A percentile compares a stretch with the other conserved stretches of the same genome.
Conservation (phyloP, 2,113 vertebrate species). For the Hemibagrus wyckioides region DNA sequence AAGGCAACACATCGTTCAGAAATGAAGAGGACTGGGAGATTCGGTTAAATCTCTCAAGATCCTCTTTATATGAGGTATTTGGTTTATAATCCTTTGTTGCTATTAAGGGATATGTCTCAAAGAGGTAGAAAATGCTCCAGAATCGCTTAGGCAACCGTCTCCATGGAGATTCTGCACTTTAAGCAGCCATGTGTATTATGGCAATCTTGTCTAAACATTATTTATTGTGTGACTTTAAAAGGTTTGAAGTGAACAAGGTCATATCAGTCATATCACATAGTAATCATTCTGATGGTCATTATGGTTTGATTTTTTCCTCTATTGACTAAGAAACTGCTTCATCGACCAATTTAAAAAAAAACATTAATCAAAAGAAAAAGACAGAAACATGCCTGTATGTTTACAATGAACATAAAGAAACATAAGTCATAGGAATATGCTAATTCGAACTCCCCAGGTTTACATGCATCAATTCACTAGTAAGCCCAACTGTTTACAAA, state of each 20-base stretch:
- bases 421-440: not conserved
- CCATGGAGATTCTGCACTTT: slow-evolving; percentile 37
- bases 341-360: not conserved
- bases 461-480: not conserved
- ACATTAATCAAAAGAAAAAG: not conserved
- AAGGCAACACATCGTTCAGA: slow-evolving; percentile 29
- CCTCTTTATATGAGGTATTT: slow-evolving; percentile 43
- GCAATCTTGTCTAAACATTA: slow-evolving; percentile 25
- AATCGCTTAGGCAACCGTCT: slow-evolving; percentile 44
- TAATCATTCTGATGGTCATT: not conserved
- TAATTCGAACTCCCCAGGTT: not conserved
- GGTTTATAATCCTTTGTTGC: slow-evolving; percentile 45
- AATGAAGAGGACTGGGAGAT: slow-evolving; percentile 34
- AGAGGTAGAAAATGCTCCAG: slow-evolving; percentile 45
- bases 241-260: not conserved
- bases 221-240: slow-evolving; percentile 25
- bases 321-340: not conserved
- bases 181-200: slow-evolving; percentile 31
- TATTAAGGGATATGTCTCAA: slow-evolving; percentile 46
- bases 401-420: too few species aligned
- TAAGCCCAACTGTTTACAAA: not conserved
- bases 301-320: not conserved
- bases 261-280: not conserved
- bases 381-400: not conserved
- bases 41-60: slow-evolving; percentile 39